A percentile compares a stretch with the other conserved stretches of the same genome.
Evolutionary conservation across 2,888 invertebrate species (phyloP).

Genomic region (Caenorhabditis sulstoni): DNA sequence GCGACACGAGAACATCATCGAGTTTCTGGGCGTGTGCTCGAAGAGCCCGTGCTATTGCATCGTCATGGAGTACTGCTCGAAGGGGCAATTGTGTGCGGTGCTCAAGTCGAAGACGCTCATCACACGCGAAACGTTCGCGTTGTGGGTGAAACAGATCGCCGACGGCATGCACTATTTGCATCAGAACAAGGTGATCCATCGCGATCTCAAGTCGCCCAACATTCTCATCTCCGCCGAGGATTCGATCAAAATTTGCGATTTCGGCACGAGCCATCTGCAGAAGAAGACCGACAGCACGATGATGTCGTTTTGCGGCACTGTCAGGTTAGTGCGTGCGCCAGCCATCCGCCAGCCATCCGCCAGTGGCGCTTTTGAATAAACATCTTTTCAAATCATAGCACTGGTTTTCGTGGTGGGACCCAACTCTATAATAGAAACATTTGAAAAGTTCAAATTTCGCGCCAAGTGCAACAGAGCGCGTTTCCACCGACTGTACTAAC

Average conservation of each 20-base stretch:
- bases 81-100: conserved; percentile 94
- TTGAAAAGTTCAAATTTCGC: no score
- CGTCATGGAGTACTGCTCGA: conserved; percentile 98
- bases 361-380: no score
- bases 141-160: conserved; percentile 88
- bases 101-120: conserved; percentile 83
- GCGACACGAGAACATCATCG: conserved; percentile 91
- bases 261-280: conserved; percentile 88
- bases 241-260: conserved; percentile 94
- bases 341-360: no score
- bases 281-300: conserved; percentile 84
- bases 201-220: conserved; percentile 98
- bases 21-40: conserved; percentile 88
- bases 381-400: no score
- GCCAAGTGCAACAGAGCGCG: no score
- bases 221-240: conserved; percentile 82
- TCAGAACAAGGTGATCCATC: conserved; percentile 94
- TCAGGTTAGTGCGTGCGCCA: conserved; percentile 45
- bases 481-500: background rate
- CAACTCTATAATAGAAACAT: no score
- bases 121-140: conserved; percentile 25
- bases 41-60: conserved; percentile 93
- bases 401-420: no score
- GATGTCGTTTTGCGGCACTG: conserved; percentile 97
- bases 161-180: conserved; percentile 97